A percentile compares a stretch with the other conserved stretches of the same genome.
Conservation (phyloP, 53 echinoderm and acorn worm species). For the Pentamera pediparva region DNA sequence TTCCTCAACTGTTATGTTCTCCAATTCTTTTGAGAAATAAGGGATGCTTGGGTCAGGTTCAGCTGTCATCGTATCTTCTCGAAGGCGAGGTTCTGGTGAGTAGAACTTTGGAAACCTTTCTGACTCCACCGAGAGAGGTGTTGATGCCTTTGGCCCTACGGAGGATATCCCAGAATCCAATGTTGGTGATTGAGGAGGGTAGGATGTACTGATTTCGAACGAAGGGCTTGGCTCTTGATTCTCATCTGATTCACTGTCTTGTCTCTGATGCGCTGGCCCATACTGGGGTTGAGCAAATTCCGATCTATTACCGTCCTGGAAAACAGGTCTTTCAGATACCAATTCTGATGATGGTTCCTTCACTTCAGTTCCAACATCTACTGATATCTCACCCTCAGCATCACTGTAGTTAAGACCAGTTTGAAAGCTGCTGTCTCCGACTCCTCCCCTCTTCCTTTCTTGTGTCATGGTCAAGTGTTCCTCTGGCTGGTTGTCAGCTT, state of each 20-base stretch:
- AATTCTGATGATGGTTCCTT: conserved; percentile 1
- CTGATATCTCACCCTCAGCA: conserved; percentile 12
- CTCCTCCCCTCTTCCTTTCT: not conserved
- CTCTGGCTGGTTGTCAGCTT: conserved; percentile 35
- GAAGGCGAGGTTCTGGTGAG: conserved; percentile 1
- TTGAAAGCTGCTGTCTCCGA: conserved; percentile 25
- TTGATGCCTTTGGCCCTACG: not conserved
- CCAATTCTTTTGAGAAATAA: conserved; percentile 53
- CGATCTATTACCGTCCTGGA: not conserved
- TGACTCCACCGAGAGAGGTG: not conserved
- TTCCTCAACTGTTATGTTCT: conserved; percentile 57
- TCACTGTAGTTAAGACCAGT: not conserved
- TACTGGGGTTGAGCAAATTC: not conserved
- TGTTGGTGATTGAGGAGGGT: not conserved
- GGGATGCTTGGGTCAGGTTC: conserved; percentile 14
- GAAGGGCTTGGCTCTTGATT: not conserved
- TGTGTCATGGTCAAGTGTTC: conserved; percentile 19
- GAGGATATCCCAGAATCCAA: not conserved
- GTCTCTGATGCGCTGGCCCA: not conserved
- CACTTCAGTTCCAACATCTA: conserved; percentile 31
- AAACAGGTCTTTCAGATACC: not conserved
- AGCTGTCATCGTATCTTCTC: not conserved
- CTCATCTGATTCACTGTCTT: not conserved
- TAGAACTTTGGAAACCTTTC: conserved; percentile 25
- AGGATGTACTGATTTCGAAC: not conserved